phyloP scores from a whole-genome alignment of 2,113 vertebrate species.

The Serinus canaria region DNA sequence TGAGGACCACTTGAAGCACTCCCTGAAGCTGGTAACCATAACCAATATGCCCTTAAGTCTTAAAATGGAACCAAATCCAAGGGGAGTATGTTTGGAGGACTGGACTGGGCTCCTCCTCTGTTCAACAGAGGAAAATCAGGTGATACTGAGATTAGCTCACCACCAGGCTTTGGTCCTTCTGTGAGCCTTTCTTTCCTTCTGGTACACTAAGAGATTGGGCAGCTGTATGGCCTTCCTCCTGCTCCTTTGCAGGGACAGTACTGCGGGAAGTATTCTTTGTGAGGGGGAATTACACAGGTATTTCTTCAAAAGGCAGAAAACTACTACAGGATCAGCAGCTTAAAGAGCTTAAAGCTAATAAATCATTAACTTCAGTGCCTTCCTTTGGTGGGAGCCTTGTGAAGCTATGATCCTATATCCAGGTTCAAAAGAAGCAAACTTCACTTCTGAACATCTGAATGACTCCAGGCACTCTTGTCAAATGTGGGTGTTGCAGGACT shows the following conservation, averaged over 20 bases:
- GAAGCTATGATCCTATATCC: neutral
- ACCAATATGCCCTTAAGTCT: neutral
- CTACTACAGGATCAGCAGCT: neutral
- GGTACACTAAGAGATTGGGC: fast-evolving
- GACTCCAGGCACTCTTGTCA: neutral
- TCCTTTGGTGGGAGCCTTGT: neutral
- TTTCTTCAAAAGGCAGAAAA: neutral
- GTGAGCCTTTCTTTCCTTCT: neutral
- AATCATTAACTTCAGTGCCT: neutral
- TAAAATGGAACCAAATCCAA: neutral
- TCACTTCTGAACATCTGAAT: neutral
- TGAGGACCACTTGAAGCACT: neutral
- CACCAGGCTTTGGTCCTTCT: neutral
- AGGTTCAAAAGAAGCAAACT: neutral
- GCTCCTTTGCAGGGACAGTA: neutral
- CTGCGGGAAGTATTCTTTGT: neutral
- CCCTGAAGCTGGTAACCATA: neutral
- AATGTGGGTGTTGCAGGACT: neutral
- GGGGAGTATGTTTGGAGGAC: neutral
- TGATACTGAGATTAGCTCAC: neutral
- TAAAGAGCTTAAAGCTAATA: neutral
- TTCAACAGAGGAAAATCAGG: neutral
- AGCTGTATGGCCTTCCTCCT: neutral
- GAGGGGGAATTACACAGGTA: neutral
- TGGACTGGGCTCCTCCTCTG: neutral